phyloP scores from a whole-genome alignment of 2,113 vertebrate species.

The Neolamprologus modestus region DNA sequence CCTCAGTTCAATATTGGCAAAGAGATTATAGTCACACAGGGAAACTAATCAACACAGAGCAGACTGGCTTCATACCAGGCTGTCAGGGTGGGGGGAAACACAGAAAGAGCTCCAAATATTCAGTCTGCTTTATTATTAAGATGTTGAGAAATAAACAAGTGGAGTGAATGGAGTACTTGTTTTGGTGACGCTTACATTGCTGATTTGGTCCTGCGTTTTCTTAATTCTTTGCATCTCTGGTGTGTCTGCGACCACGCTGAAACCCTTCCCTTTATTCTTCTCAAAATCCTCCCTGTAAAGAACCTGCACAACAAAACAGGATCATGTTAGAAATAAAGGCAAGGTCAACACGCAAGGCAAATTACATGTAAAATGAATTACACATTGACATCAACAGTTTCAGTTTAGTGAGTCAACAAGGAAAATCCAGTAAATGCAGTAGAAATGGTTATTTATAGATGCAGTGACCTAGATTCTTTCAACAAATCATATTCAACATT shows the following conservation, averaged over 20 bases:
- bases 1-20: not conserved
- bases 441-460: constrained; percentile 4
- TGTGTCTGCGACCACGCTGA: constrained; percentile 90
- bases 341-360: not conserved
- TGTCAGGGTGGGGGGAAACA: not conserved
- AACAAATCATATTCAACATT: not conserved
- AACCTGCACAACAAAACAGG: constrained; percentile 68
- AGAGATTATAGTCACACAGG: not conserved
- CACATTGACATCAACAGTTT: not conserved
- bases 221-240: constrained; percentile 93
- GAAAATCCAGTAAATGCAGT: not conserved
- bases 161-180: not conserved
- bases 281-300: constrained; percentile 97
- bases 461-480: not conserved
- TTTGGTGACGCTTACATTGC: constrained; percentile 80
- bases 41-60: not conserved
- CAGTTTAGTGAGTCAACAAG: not conserved
- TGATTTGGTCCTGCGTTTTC: constrained; percentile 95
- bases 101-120: not conserved
- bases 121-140: not conserved
- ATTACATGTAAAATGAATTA: not conserved
- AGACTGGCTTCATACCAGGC: not conserved
- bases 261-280: constrained; percentile 94
- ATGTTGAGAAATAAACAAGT: not conserved
- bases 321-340: not conserved